Conservation (phyloP, 1,140 invertebrate species). For the Aphelenchoides avenae region DNA sequence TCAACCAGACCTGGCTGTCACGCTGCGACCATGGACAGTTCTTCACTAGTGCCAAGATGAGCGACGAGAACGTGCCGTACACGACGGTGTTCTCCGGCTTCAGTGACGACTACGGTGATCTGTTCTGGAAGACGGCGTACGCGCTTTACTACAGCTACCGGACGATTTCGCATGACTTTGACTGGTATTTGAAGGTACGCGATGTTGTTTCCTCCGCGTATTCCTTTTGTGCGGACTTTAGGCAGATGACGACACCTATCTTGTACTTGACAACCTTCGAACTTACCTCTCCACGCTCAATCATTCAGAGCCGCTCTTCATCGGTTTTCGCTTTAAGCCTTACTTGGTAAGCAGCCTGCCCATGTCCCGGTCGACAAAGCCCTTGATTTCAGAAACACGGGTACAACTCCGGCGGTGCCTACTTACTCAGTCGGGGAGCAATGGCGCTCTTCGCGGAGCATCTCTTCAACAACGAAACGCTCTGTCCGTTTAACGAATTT, state of each 20-base stretch:
- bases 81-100: slow-evolving; percentile 63
- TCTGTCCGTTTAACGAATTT: slow-evolving; percentile 68
- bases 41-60: slow-evolving; percentile 30
- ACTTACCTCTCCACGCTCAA: slow-evolving; percentile 31
- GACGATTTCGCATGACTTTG: slow-evolving; percentile 52
- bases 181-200: slow-evolving; percentile 60
- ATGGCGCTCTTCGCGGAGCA: slow-evolving; percentile 34
- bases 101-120: slow-evolving; percentile 75
- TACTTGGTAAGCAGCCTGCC: slow-evolving; percentile 26
- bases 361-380: background rate
- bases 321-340: slow-evolving; percentile 49
- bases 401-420: slow-evolving; percentile 82
- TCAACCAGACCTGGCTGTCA: slow-evolving; percentile 41
- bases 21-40: slow-evolving; percentile 38
- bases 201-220: too few species aligned
- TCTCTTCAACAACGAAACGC: slow-evolving; percentile 66
- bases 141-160: slow-evolving; percentile 70
- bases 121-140: slow-evolving; percentile 88
- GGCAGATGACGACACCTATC: slow-evolving; percentile 58
- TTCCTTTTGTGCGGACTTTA: too few species aligned
- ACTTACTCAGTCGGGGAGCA: slow-evolving; percentile 59
- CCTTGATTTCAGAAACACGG: slow-evolving; percentile 63
- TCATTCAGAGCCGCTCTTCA: slow-evolving; percentile 53
- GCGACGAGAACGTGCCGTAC: slow-evolving; percentile 19
- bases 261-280: slow-evolving; percentile 44